Evolutionary conservation across 2,888 invertebrate species (phyloP).

Genomic region (Falcaria lacertinaria): DNA sequence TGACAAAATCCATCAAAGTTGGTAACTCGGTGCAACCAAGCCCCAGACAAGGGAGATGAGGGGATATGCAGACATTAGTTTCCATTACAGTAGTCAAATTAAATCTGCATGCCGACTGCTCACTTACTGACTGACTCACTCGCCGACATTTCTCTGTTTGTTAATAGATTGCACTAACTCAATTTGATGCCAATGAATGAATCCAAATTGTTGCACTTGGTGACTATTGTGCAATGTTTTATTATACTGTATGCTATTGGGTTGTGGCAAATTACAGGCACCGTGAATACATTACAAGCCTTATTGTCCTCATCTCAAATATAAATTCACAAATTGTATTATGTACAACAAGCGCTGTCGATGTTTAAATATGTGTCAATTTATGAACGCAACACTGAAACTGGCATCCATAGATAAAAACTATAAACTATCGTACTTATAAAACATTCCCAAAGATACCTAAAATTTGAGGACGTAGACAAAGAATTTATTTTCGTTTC

Average conservation of each 20-base stretch:
- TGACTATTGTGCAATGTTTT: neutral
- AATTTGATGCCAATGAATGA: constrained; percentile 35
- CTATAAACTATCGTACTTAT: neutral
- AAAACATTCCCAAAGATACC: neutral
- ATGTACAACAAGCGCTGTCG: too few relatives aligned
- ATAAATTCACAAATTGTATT: too few relatives aligned
- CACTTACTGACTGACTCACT: constrained; percentile 10
- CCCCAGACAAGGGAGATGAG: constrained; percentile 30
- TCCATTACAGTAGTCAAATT: constrained; percentile 63
- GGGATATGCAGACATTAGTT: constrained; percentile 49
- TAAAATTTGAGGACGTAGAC: neutral
- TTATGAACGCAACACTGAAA: too few relatives aligned
- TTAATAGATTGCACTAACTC: constrained; percentile 60
- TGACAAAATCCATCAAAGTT: constrained; percentile 1
- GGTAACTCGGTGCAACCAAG: constrained; percentile 8
- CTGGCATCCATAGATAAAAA: neutral
- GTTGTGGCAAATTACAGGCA: too few relatives aligned
- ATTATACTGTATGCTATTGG: too few relatives aligned
- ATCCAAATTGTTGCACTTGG: constrained; percentile 1
- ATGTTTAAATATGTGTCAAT: too few relatives aligned
- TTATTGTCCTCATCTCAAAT: too few relatives aligned
- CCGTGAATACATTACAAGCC: too few relatives aligned
- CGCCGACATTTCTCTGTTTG: constrained; percentile 35
- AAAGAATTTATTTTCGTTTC: too few relatives aligned
- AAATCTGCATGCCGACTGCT: constrained; percentile 52